Evolutionary conservation across 2,888 invertebrate species (phyloP).

Genomic region (Stegana nigrithorax): DNA sequence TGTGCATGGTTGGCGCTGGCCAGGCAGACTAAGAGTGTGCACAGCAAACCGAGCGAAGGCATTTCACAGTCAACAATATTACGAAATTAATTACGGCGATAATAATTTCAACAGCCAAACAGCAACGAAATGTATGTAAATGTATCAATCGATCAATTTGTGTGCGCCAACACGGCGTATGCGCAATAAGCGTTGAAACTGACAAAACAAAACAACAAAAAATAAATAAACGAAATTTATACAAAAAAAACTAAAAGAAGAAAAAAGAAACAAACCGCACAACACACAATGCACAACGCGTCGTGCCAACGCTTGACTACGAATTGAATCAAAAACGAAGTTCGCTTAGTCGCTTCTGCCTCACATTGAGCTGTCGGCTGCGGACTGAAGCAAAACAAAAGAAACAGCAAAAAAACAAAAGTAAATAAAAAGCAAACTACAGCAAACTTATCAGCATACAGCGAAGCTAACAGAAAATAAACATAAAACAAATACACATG

Average conservation of each 20-base stretch:
- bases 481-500: slow-evolving; percentile 25
- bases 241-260: slow-evolving; percentile 31
- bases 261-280: slow-evolving; percentile 32
- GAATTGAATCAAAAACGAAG: slow-evolving; percentile 43
- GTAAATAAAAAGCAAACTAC: slow-evolving; percentile 17
- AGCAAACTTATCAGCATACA: slow-evolving; percentile 5
- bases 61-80: slow-evolving; percentile 37
- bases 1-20: no score
- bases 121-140: not conserved
- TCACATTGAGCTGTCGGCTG: not conserved
- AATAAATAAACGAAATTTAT: slow-evolving; percentile 21
- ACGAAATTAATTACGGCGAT: slow-evolving; percentile 19
- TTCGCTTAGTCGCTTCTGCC: not conserved
- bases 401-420: not conserved
- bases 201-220: no score
- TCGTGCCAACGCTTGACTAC: slow-evolving; percentile 56
- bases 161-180: slow-evolving; percentile 38
- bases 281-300: slow-evolving; percentile 19
- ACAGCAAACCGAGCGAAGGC: slow-evolving; percentile 21
- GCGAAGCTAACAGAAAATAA: slow-evolving; percentile 11
- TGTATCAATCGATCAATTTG: slow-evolving; percentile 22
- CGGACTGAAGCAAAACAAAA: not conserved
- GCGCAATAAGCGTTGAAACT: slow-evolving; percentile 40
- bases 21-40: no score
- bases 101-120: slow-evolving; percentile 17